Evolutionary conservation across 2,113 vertebrate species (phyloP).

Genomic region (Trogon surrucura): DNA sequence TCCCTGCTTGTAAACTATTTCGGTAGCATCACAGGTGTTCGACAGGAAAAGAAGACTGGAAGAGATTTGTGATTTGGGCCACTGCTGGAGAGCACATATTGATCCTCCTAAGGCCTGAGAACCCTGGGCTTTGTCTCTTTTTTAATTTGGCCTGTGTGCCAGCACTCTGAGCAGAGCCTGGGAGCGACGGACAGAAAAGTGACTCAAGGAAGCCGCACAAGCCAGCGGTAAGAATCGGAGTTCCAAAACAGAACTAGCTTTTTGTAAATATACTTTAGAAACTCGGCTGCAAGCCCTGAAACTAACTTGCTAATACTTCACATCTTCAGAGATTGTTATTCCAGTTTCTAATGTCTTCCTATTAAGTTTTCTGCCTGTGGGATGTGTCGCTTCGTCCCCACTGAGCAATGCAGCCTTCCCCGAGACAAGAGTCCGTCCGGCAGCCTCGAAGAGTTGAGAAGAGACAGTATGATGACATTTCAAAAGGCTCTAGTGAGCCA

Average conservation of each 20-base stretch:
- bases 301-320: neutral
- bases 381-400: neutral
- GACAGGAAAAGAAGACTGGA: too few relatives aligned
- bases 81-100: too few relatives aligned
- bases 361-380: neutral
- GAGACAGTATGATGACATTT: accelerated
- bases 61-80: too few relatives aligned
- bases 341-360: neutral
- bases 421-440: neutral
- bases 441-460: neutral
- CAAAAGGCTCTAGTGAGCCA: neutral
- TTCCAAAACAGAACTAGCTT: neutral
- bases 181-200: neutral
- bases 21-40: neutral
- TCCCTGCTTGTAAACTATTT: neutral
- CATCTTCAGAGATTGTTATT: neutral
- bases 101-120: too few relatives aligned
- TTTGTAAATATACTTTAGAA: neutral
- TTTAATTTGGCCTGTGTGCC: too few relatives aligned
- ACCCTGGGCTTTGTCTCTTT: too few relatives aligned
- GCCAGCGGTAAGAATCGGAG: neutral
- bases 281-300: neutral
- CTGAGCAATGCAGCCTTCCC: accelerated
- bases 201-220: neutral
- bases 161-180: neutral